A percentile compares a stretch with the other conserved stretches of the same genome.
Conservation (phyloP, 2,113 vertebrate genomes). For the Ariopsis seemanni region DNA sequence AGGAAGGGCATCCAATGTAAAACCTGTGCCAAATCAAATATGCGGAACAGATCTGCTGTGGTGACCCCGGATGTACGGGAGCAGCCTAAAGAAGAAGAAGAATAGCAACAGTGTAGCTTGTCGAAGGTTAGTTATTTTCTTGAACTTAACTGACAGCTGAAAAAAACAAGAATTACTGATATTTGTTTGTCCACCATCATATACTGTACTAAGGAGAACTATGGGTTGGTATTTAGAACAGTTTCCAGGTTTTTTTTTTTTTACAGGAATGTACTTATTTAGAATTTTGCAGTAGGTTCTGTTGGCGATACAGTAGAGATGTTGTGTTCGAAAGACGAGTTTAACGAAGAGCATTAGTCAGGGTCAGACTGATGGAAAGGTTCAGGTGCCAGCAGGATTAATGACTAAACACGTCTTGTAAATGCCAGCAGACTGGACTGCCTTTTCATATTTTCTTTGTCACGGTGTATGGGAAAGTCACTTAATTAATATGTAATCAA, state of each 20-base stretch:
- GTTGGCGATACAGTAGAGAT: background rate
- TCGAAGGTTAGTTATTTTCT: background rate
- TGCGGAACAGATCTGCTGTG: too few species aligned
- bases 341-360: conserved; percentile 8
- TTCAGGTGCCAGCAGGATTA: conserved; percentile 26
- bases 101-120: background rate
- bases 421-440: conserved; percentile 17
- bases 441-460: conserved; percentile 24
- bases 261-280: background rate
- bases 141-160: background rate
- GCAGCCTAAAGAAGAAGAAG: too few species aligned
- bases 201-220: background rate
- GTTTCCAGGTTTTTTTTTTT: background rate
- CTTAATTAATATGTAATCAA: conserved; percentile 2
- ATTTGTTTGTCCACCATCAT: background rate
- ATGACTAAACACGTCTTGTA: conserved; percentile 9
- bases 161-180: background rate
- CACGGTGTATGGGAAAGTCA: background rate
- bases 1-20: too few species aligned
- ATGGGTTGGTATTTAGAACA: background rate
- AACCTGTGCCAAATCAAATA: too few species aligned
- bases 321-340: background rate
- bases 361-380: conserved; percentile 16
- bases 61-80: too few species aligned
- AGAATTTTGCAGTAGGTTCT: background rate